Base-by-base conservation (phyloP, 2,113 vertebrate species). In the Ceyx margarethae region DNA sequence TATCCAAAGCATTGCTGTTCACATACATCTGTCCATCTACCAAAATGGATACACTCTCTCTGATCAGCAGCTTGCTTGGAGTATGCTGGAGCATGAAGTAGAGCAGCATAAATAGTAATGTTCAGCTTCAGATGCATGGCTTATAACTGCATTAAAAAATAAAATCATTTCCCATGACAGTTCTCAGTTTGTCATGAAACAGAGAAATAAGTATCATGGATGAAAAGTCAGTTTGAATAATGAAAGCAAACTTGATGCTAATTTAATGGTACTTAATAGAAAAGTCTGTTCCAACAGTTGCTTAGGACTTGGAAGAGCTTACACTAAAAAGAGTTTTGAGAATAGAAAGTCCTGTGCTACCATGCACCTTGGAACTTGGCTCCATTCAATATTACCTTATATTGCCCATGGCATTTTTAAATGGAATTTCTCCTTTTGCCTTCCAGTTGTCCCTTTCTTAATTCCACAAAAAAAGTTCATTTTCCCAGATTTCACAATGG, bases 1-100 rank as follows among this genome's bases (percentile, higher is more conserved):
- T 85, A 90, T 84, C 84, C 89, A 75, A 54, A 95, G 94, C 73
- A 91, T 64, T 77, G 80, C 85, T 94, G 62, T 91, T 93, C 92
- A 8, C 72, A 13, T 86, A 80, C 86, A 79, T 94, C 92, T 96
- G 85, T 91, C 93, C 75, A 1, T 61, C 88, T 93, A 93, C 93
- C 43, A 56, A 86, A 94, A 94, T 90, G 93, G 94, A 81, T 84
- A 74, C 62, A 74, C 62, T 11, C 35, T 69, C 9, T 1, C 25
- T 93, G 79, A 62, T 57, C 46, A 79, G 68, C 89, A 87, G 76
- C 64, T 89, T 80, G 71, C 51, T 88, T 68, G 69, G 19, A 42
- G 8, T 77, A 11, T n/a, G 68, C 91, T 76, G 57, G 84, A 95
- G 68, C 61, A 42, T 60, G 51, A 80, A 69, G 74, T 48, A 77